Evolutionary conservation across 2,888 invertebrate genomes (phyloP), one percentile per base, ranked within the genome.

Genomic region (Amblyteles armatorius): DNA sequence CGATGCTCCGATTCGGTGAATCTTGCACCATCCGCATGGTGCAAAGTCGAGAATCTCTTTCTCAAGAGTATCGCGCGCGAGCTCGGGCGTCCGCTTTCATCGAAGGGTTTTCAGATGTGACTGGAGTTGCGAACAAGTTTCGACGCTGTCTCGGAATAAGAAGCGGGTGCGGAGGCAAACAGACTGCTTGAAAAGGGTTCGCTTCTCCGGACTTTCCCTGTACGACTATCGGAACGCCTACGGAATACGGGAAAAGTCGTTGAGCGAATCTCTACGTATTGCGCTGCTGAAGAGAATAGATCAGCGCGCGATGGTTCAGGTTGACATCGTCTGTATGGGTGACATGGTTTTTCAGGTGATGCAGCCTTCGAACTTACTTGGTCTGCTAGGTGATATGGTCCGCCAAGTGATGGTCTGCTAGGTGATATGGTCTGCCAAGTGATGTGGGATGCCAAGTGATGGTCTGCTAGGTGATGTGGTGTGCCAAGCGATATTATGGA

Each of bases 81-180:
- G n/a, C 29, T n/a, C 48, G 9, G 4, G 19, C 0, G n/a, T 29
- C 50, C 4, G 11, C 48, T 40, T 55, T 72, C 40, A 36, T 60
- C 40, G 36, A 44, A 19, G 40, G n/a, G 6, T 57, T 57, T n/a
- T 44, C 44, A 26, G 40, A 73, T 22, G 16, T 26, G 57, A 44
- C 44, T 19, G 22, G 22, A 72, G 40, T 57, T 57, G 44, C 13
- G 16, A 26, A 44, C 73, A 44, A 73, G 44, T 73, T 73, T 60
- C 16, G 26, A 29, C n/a, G 40, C 22, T 55, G 52, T 19, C 36
- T 11, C 26, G 57, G 16, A 44, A 26, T 1, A n/a, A 26, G 13
- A 55, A 55, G 19, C 3, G 6, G 60, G 29, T 3, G 29, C 3
- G 33, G 33, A 33, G 16, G 16, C 33, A 60, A 60, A 60, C 33